Evolutionary conservation across 2,797 vertebrate species (phyloP).

Genomic region (Prionace glauca): DNA sequence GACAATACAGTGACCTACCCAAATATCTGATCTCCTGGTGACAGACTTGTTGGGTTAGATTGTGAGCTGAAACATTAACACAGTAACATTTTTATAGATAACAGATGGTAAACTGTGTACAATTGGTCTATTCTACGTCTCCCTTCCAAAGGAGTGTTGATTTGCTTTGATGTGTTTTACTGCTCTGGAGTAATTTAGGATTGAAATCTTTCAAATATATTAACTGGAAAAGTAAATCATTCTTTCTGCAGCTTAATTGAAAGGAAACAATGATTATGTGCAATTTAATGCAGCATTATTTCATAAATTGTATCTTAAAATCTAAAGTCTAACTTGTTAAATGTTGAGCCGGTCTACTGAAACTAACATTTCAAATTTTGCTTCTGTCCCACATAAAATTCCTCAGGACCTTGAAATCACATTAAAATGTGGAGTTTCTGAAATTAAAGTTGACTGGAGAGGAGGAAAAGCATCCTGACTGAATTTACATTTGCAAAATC

Average conservation of each 20-base stretch:
- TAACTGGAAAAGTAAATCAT: background rate
- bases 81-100: background rate
- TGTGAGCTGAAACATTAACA: background rate
- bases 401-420: background rate
- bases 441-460: background rate
- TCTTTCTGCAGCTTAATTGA: background rate
- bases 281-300: background rate
- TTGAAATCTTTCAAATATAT: background rate
- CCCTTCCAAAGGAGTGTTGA: background rate
- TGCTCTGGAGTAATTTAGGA: background rate
- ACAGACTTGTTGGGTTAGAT: background rate
- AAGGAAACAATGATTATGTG: background rate
- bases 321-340: background rate
- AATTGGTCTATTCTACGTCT: background rate
- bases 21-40: background rate
- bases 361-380: background rate
- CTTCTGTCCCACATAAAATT: background rate
- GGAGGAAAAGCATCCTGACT: background rate
- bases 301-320: background rate
- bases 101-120: background rate
- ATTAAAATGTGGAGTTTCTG: background rate
- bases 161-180: slow-evolving; percentile 27
- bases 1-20: too few species aligned
- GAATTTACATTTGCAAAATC: background rate
- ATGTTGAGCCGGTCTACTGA: background rate